Conservation (phyloP, 2,113 vertebrate species). For the Clinocottus analis region DNA sequence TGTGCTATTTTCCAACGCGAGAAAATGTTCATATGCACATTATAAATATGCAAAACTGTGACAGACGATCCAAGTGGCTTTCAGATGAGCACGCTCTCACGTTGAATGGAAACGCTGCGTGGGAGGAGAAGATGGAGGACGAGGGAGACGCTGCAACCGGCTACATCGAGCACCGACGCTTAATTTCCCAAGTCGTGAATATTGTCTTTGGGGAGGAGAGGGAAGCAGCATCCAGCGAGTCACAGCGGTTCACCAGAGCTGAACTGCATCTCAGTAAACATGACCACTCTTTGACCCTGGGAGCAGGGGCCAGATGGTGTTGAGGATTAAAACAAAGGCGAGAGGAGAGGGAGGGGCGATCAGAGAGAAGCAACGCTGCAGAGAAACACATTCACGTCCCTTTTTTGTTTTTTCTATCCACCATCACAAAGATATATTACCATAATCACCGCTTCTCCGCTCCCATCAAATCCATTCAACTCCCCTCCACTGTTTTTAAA, state of each 20-base stretch:
- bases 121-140: slow-evolving; percentile 4
- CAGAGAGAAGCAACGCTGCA: slow-evolving; percentile 44
- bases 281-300: slow-evolving; percentile 71
- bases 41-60: slow-evolving; percentile 1
- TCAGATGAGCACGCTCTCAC: slow-evolving; percentile 14
- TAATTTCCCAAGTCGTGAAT: slow-evolving; percentile 48
- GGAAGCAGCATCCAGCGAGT: slow-evolving; percentile 1
- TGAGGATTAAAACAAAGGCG: slow-evolving; percentile 65
- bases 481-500: slow-evolving; percentile 40
- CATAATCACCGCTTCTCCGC: slow-evolving; percentile 62
- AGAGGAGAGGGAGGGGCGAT: background rate
- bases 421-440: slow-evolving; percentile 68
- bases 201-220: slow-evolving; percentile 23
- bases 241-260: slow-evolving; percentile 43
- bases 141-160: background rate
- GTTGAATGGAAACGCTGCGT: slow-evolving; percentile 10
- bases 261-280: slow-evolving; percentile 62
- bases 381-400: slow-evolving; percentile 41
- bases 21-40: background rate
- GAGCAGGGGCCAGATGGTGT: slow-evolving; percentile 67
- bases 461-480: slow-evolving; percentile 64
- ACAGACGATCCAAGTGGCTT: slow-evolving; percentile 13
- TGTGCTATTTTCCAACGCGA: background rate
- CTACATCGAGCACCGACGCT: slow-evolving; percentile 1
- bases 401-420: slow-evolving; percentile 37